These are phyloP conservation scores for Lasioglossum leucozonium DNA, from an alignment of 2,888 invertebrate species.

Conservation along the genomic window DNA sequence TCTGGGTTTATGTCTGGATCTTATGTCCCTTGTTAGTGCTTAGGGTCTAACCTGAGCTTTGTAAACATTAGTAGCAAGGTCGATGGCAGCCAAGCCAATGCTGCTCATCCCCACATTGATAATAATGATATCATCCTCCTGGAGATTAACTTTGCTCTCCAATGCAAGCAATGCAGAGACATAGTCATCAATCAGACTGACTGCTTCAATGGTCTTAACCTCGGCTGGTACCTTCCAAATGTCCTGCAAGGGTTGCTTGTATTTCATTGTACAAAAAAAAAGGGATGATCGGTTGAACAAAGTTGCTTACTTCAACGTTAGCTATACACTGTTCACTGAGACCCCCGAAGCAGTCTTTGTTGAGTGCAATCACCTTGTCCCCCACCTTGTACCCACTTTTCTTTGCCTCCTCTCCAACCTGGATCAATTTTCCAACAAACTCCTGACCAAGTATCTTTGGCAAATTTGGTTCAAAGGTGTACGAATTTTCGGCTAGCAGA, in stretches of 20 bases:
- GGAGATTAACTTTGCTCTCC: slow-evolving; percentile 85
- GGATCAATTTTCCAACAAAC: slow-evolving; percentile 87
- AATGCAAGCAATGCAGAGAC: slow-evolving; percentile 88
- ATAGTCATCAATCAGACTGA: slow-evolving; percentile 87
- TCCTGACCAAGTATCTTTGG: slow-evolving; percentile 89
- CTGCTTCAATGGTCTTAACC: slow-evolving; percentile 86
- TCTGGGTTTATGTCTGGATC: not conserved
- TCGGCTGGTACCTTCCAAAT: slow-evolving; percentile 86
- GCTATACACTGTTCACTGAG: slow-evolving; percentile 88
- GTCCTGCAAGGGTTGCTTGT: slow-evolving; percentile 83
- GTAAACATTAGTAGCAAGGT: slow-evolving; percentile 89
- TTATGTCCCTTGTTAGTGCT: not conserved
- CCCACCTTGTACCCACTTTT: slow-evolving; percentile 85
- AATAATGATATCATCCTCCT: slow-evolving; percentile 87
- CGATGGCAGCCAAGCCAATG: slow-evolving; percentile 88
- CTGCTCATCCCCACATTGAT: slow-evolving; percentile 89
- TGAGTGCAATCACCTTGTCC: slow-evolving; percentile 87
- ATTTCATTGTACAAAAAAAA: not conserved
- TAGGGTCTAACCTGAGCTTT: slow-evolving; percentile 86
- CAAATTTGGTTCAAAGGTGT: slow-evolving; percentile 83
- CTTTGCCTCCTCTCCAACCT: slow-evolving; percentile 85
- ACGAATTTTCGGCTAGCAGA: slow-evolving; percentile 85
- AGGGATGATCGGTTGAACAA: not conserved
- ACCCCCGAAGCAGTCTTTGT: slow-evolving; percentile 86
- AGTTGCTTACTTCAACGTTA: slow-evolving; percentile 77